Base-by-base conservation (phyloP, 2,113 vertebrate genomes). In the Pantherophis guttatus region DNA sequence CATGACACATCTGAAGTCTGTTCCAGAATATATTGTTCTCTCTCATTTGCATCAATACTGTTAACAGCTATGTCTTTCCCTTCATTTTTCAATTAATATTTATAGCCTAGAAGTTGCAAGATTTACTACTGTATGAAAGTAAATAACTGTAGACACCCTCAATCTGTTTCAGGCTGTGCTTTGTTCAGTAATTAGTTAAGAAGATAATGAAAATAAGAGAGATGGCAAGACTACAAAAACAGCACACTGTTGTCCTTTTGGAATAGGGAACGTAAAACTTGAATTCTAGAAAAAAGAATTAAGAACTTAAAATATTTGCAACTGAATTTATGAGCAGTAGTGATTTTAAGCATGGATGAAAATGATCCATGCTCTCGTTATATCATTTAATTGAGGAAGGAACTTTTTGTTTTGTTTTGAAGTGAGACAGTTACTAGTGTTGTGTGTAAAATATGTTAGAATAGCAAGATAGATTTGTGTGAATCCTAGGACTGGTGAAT, bases 21-120 rank as follows among this genome's bases (percentile, higher is more conserved):
- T 52, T 39, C 48, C 29, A 33, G 29, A 89, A n/a, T 57, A n/a
- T 91, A 91, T 94, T 81, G 23, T 90, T 55, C 93, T 70, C 81
- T 0, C 88, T 81, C 70, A 62, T 89, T 57, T 29, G 55, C 55
- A 19, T 26, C 88, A 62, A 15, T 59, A 62, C 21, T 48, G 13
- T 44, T 81, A 62, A 44, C 21, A 89, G 88, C 88, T 26, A 48
- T 54, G 17, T 2, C 12, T 12, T 21, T 33, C 52, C 21, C n/a
- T 70, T 62, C 70, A 65, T 23, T 75, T 75, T 75, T 75, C 9
- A 81, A 12, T 53, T 91, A 53, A 75, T 81, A 91, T 70, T 54
- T 54, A 39, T n/a, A 65, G 44, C 13, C 48, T 65, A 50, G 1
- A 81, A 81, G 8, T 11, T 90, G 52, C 23, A 59, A 26, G 21